These are phyloP conservation scores for Syrrhaptes paradoxus DNA, from an alignment of 2,113 vertebrate genomes.

Conservation along the genomic window DNA sequence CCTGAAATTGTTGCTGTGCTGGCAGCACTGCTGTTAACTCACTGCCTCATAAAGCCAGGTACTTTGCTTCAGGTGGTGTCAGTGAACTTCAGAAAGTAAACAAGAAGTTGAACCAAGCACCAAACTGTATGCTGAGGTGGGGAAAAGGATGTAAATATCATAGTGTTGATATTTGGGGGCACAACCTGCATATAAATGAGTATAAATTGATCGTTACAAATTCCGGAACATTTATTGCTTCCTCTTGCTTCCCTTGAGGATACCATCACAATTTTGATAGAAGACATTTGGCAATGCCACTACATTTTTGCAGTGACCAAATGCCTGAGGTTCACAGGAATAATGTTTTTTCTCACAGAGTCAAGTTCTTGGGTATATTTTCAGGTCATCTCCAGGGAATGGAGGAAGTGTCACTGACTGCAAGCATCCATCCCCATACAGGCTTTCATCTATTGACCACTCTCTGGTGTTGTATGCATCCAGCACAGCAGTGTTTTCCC, in stretches of 20 bases:
- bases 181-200: background rate
- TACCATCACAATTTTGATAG: background rate
- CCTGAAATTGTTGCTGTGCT: background rate
- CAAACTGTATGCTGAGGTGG: background rate
- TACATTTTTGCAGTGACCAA: background rate
- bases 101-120: background rate
- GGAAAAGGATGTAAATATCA: background rate
- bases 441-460: background rate
- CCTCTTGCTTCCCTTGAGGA: background rate
- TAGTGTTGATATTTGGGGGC: background rate
- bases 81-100: background rate
- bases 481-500: background rate
- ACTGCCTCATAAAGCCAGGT: background rate
- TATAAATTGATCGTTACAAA: background rate
- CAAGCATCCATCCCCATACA: fast-evolving
- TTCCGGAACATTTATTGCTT: background rate
- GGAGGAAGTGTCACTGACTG: background rate
- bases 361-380: background rate
- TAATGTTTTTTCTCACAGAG: background rate
- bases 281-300: background rate
- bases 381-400: background rate
- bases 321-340: background rate
- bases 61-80: background rate
- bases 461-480: background rate
- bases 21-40: background rate